Evolutionary conservation across 2,113 vertebrate genomes (phyloP).

Genomic region (Alosa alosa): DNA sequence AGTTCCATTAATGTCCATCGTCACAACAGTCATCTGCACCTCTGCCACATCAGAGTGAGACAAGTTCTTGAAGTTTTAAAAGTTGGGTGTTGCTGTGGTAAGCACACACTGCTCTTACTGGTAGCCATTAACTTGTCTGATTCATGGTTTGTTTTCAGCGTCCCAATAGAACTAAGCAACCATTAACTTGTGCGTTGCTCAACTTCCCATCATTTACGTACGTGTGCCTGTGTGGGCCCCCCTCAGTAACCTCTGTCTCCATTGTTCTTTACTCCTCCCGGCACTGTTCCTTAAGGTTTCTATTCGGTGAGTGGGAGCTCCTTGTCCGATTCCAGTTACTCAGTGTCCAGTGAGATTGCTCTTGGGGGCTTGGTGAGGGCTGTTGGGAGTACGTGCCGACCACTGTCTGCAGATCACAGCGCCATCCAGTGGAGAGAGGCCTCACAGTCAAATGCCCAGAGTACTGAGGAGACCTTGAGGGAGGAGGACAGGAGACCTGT

Average conservation of each 20-base stretch:
- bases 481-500: slow-evolving; percentile 55
- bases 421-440: slow-evolving; percentile 69
- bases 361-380: slow-evolving; percentile 50
- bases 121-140: slow-evolving; percentile 5
- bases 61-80: not conserved
- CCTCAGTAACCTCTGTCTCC: slow-evolving; percentile 24
- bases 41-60: not conserved
- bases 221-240: not conserved
- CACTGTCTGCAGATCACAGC: slow-evolving; percentile 65
- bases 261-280: not conserved
- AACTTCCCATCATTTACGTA: slow-evolving; percentile 46
- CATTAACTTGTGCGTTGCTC: slow-evolving; percentile 56
- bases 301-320: slow-evolving; percentile 81
- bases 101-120: not conserved
- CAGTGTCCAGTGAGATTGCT: slow-evolving; percentile 73
- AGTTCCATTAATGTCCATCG: not conserved
- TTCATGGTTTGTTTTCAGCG: not conserved
- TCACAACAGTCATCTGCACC: not conserved
- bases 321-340: slow-evolving; percentile 77
- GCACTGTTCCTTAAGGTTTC: slow-evolving; percentile 66
- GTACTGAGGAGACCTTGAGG: slow-evolving; percentile 37
- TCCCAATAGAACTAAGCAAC: slow-evolving; percentile 46
- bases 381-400: slow-evolving; percentile 54
- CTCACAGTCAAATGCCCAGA: slow-evolving; percentile 46
- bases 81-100: not conserved